Evolutionary conservation across 2,113 vertebrate species (phyloP).

Genomic region (Xiphophorus maculatus): DNA sequence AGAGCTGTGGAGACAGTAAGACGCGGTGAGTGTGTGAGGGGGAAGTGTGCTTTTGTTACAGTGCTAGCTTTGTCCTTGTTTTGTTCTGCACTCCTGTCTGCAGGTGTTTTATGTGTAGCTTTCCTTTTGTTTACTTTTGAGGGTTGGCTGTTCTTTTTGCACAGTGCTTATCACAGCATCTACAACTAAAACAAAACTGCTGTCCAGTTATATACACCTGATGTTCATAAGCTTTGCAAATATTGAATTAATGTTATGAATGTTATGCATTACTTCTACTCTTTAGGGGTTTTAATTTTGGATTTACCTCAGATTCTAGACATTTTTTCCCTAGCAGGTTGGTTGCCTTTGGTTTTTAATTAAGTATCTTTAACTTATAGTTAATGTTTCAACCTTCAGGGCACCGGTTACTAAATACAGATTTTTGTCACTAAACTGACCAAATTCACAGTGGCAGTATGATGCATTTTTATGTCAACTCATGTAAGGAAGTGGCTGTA

Average conservation of each 20-base stretch:
- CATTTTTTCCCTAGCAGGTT: background rate
- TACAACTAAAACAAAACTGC: background rate
- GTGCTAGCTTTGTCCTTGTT: conserved; percentile 12
- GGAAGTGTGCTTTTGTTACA: conserved; percentile 9
- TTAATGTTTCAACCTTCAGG: no score
- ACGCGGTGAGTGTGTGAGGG: conserved; percentile 19
- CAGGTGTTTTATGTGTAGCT: conserved; percentile 4
- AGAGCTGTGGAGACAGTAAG: conserved; percentile 56
- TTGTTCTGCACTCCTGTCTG: background rate
- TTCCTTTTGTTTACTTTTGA: conserved; percentile 20
- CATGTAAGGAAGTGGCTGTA: background rate
- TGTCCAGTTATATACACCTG: background rate
- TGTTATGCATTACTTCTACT: background rate
- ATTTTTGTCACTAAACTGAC: no score
- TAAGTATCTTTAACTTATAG: no score
- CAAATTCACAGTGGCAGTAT: no score
- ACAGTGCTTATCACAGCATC: conserved; percentile 6
- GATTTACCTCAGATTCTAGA: background rate
- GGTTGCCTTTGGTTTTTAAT: background rate
- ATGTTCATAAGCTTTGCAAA: background rate
- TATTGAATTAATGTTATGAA: no score
- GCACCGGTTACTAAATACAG: no score
- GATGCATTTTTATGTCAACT: no score
- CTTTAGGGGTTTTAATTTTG: background rate
- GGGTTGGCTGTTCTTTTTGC: conserved; percentile 6